A percentile compares a stretch with the other conserved stretches of the same genome.
These are phyloP conservation scores for Drosophila navojoa DNA, from an alignment of 1,140 invertebrate species.

Conservation along the genomic window DNA sequence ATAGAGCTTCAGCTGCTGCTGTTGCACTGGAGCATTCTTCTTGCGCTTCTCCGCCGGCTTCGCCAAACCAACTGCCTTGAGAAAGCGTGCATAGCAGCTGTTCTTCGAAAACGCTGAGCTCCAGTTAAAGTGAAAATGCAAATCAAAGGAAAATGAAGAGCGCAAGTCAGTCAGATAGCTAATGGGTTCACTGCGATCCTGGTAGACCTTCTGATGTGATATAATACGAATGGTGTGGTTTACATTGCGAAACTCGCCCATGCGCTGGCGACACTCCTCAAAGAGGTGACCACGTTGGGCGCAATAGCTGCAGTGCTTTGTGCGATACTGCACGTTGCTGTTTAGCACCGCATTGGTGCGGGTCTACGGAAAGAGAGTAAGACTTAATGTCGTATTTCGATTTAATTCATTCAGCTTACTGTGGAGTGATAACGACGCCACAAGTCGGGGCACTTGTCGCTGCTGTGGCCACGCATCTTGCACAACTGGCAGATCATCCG, in stretches of 20 bases:
- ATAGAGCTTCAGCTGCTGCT: constrained; percentile 24
- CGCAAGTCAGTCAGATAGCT: constrained; percentile 17
- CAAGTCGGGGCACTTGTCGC: constrained; percentile 87
- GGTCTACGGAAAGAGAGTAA: constrained; percentile 70
- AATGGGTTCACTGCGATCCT: constrained; percentile 49
- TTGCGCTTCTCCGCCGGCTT: constrained; percentile 18
- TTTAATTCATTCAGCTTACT: constrained; percentile 83
- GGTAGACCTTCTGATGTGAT: constrained; percentile 71
- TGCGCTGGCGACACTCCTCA: constrained; percentile 84
- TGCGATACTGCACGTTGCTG: constrained; percentile 77
- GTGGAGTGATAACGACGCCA: constrained; percentile 89
- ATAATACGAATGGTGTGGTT: constrained; percentile 53
- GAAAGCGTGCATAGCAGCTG: constrained; percentile 66
- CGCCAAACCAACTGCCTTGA: constrained; percentile 50
- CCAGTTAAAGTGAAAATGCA: constrained; percentile 62
- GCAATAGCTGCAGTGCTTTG: constrained; percentile 87
- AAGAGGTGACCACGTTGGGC: constrained; percentile 86
- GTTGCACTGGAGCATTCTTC: not conserved
- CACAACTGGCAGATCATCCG: constrained; percentile 86
- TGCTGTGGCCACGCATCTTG: constrained; percentile 86
- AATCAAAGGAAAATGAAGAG: constrained; percentile 41
- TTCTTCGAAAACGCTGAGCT: constrained; percentile 48
- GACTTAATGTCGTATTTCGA: not conserved
- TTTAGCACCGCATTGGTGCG: constrained; percentile 80
- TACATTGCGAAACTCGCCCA: constrained; percentile 56